phyloP scores from a whole-genome alignment of 1,140 invertebrate species.

The Tribolium castaneum region DNA sequence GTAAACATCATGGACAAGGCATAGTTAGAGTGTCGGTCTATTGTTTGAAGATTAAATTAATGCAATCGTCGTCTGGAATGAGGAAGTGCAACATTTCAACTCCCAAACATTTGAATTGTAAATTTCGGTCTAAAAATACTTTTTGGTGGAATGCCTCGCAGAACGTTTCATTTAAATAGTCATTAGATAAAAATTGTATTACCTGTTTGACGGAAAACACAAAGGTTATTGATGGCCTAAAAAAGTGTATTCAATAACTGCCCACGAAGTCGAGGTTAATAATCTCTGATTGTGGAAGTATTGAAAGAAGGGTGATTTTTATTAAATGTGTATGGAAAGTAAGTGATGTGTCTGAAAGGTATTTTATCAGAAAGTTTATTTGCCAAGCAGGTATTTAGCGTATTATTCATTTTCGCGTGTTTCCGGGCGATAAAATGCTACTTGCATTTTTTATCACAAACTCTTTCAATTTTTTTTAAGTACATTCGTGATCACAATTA shows the following conservation, averaged over 20 bases:
- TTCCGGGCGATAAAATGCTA: no score
- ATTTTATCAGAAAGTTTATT: background rate
- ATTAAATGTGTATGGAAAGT: no score
- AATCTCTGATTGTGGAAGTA: background rate
- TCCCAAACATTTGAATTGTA: slow-evolving; percentile 6
- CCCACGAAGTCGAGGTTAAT: background rate
- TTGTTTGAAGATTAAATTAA: slow-evolving; percentile 22
- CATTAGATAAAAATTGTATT: background rate
- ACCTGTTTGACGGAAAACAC: background rate
- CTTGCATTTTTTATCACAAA: no score
- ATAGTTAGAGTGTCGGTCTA: background rate
- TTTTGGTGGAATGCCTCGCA: background rate
- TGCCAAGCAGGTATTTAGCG: no score
- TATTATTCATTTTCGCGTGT: no score
- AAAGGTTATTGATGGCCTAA: background rate
- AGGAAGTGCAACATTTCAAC: slow-evolving; percentile 18
- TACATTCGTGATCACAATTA: no score
- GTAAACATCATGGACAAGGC: background rate
- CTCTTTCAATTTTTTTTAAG: no score
- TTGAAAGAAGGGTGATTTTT: background rate
- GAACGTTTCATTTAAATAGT: background rate
- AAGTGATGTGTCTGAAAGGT: no score
- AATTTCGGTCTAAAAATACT: slow-evolving; percentile 7
- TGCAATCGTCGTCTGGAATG: background rate
- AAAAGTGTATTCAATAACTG: background rate